Evolutionary conservation across 2,888 invertebrate species (phyloP), one percentile per base, ranked within the genome.

Genomic region (Protophormia terraenovae): DNA sequence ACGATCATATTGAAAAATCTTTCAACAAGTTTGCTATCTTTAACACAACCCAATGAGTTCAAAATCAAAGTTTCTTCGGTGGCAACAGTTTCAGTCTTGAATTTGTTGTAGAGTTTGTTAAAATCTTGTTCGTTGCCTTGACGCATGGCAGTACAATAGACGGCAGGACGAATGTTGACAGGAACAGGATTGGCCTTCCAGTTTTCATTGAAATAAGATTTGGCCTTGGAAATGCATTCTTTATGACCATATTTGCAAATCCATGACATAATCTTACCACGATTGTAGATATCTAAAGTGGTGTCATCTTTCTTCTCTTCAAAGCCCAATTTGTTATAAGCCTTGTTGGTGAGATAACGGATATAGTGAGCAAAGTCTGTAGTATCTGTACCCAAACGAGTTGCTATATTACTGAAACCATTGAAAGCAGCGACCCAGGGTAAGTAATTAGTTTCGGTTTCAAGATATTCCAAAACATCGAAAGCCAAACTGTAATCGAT

Each of bases 101-200:
- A 97, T 84, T 94, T 94, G 0, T 93, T 87, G 94, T 95, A 96
- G 24, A 96, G 92, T 88, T 93, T 94, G 0, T 95, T 89, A 94
- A 96, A 97, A 84, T 96, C 95, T 0, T 90, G 90, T n/a, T 90
- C 88, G 0, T 92, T 93, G 0, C 96, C 96, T 32, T 94, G 90
- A n/a, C 95, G 94, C 8, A 97, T 93, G 1, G 94, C 96, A 22
- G 94, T 95, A 90, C 97, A 97, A 92, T 97, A 97, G 0, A 97
- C 96, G 67, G 95, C 94, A 29, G 94, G 92, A 69, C 96, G 95
- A 69, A 95, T 93, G 89, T 97, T 96, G 7, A 94, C 94, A 24
- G 94, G 93, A 32, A 95, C 89, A 5, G 84, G 79, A 94, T 84
- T 83, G 14, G 62, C 62, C 5, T 83, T 47, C 16, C 88, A 58